phyloP scores from a whole-genome alignment of 2,888 invertebrate species.

The Megaustenia siamemsis region DNA sequence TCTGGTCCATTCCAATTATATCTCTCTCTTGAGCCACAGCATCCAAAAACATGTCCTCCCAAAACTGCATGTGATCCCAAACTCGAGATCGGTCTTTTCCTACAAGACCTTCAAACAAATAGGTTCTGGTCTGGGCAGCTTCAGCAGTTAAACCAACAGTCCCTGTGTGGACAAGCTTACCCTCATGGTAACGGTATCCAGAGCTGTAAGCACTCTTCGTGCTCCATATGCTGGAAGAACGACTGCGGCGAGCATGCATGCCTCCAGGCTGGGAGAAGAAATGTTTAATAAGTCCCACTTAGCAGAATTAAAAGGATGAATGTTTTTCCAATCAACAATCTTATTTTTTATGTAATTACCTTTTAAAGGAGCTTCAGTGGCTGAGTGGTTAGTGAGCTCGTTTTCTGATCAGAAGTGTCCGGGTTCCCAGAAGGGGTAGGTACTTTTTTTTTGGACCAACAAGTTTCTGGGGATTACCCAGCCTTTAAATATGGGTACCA shows the following conservation, averaged over 20 bases:
- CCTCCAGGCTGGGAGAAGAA: constrained; percentile 21
- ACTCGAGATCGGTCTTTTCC: constrained; percentile 91
- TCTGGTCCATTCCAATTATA: constrained; percentile 99
- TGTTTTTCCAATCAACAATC: too few species aligned
- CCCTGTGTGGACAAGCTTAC: constrained; percentile 87
- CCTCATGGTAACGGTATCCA: constrained; percentile 92
- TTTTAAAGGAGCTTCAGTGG: too few species aligned
- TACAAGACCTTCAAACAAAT: constrained; percentile 89
- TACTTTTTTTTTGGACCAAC: too few species aligned
- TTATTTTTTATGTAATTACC: too few species aligned
- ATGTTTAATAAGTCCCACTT: background rate
- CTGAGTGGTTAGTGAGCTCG: too few species aligned
- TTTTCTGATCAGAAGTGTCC: too few species aligned
- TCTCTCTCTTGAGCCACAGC: constrained; percentile 98
- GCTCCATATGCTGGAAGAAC: constrained; percentile 94
- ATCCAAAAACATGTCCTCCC: constrained; percentile 99
- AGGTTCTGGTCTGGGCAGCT: constrained; percentile 89
- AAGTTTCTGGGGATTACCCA: too few species aligned
- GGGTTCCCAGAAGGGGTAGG: too few species aligned
- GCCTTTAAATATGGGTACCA: too few species aligned
- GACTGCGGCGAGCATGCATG: constrained; percentile 84
- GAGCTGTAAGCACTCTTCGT: constrained; percentile 93
- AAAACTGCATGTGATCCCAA: constrained; percentile 96
- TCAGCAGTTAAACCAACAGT: constrained; percentile 88
- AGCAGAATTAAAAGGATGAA: too few species aligned